These are phyloP conservation scores for Epiblema foenella DNA, from an alignment of 2,888 invertebrate species.

Conservation along the genomic window DNA sequence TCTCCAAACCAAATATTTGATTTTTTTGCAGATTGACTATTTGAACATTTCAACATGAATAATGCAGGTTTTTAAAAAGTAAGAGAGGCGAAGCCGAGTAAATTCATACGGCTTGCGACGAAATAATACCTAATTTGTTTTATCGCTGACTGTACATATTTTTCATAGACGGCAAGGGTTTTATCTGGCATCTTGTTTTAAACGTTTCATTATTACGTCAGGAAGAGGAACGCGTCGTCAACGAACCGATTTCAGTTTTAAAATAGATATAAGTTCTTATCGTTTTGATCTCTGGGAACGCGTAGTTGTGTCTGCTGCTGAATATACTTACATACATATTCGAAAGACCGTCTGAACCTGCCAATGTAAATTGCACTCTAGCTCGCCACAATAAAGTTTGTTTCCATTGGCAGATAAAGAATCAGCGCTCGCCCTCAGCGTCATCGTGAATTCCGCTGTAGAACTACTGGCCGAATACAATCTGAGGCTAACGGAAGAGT, in stretches of 20 bases:
- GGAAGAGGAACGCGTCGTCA: no score
- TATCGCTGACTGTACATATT: neutral
- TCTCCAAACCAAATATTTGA: no score
- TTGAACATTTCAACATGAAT: no score
- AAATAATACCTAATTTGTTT: neutral
- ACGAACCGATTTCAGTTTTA: no score
- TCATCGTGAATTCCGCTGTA: conserved; percentile 95
- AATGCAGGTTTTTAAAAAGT: neutral
- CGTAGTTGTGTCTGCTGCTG: no score
- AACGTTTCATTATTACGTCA: neutral
- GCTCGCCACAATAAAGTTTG: neutral
- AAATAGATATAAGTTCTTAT: no score
- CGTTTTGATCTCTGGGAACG: no score
- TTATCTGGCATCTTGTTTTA: no score
- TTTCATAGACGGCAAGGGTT: neutral
- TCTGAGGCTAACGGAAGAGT: conserved; percentile 91
- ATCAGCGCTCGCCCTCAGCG: conserved; percentile 90
- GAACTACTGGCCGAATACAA: conserved; percentile 95
- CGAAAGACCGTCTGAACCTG: neutral
- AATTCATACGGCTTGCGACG: neutral
- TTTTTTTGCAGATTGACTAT: no score
- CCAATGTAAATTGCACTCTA: neutral
- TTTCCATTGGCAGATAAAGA: conserved; percentile 87
- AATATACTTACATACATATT: no score
- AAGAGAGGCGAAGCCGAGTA: neutral